Base-by-base conservation (phyloP, 2,888 invertebrate species). In the Galeopsomyia nigrocyanea region DNA sequence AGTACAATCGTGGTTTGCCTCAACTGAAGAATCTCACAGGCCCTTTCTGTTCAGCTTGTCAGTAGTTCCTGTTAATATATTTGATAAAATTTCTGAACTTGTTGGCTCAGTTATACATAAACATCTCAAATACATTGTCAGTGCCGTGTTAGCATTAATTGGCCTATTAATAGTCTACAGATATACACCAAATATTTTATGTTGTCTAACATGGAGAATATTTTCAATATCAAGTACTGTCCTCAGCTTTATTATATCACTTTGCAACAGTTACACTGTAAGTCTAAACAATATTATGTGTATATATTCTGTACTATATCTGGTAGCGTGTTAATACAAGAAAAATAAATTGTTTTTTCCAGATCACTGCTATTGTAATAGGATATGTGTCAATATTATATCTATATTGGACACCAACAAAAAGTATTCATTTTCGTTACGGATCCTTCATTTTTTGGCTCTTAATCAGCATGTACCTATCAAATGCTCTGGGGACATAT, bases 1-100 rank as follows among this genome's bases (percentile, higher is more conserved):
- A 74, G 89, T 96, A 22, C 92, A 93, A 79, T 89, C 91, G 77
- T 97, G 97, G 96, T 93, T 96, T 82, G 89, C 90, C 80, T 88
- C 89, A 67, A 84, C 93, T 55, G 92, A 94, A 81, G 89, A 90
- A 74, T 89, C 91, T 0, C 89, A 91, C 75, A 91, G 90, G 5
- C 93, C 93, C 78, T 88, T 94, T 50, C 81, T 93, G 58, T 82
- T 91, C 39, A 89, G 89, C 46, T 80, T 91, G 57, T 82, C 90
- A 76, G 85, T 92, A 73, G 89, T 93, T 66, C 98, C 98, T 0
- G 82, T 96, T 22, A 92, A 93, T 83, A 89, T 94, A 50, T 88
- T 94, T 2, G 94, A 96, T 83, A 89, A 90, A 79, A 88, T 92
- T 13, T 94, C 96, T 0, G 93, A 95, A 78, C 88, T 90, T 60